phyloP scores from a whole-genome alignment of 2,797 vertebrate genomes.

The Cryptoblepharus egeriae region DNA sequence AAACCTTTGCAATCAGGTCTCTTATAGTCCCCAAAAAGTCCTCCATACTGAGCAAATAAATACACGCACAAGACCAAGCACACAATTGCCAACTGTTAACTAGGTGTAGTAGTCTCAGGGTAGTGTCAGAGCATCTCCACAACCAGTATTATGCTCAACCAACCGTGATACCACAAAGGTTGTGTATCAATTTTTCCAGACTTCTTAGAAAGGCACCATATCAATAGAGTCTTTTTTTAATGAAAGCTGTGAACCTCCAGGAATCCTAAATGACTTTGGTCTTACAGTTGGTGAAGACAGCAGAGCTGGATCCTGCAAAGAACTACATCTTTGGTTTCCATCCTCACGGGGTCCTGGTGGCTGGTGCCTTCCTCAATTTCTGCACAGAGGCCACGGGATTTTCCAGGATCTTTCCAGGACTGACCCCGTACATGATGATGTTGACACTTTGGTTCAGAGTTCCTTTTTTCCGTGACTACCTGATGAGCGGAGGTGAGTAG shows the following conservation, averaged over 20 bases:
- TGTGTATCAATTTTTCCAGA: background rate
- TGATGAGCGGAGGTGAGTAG: slow-evolving; percentile 86
- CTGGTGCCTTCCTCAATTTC: slow-evolving; percentile 89
- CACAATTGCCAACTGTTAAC: background rate
- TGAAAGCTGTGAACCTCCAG: background rate
- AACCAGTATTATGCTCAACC: background rate
- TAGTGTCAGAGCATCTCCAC: background rate
- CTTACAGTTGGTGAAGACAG: slow-evolving; percentile 89
- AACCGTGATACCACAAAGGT: too few species aligned
- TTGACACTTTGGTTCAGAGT: slow-evolving; percentile 89
- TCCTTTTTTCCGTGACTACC: slow-evolving; percentile 91
- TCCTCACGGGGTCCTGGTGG: slow-evolving; percentile 90
- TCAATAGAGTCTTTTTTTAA: background rate
- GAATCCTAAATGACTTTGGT: background rate
- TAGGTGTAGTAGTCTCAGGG: background rate
- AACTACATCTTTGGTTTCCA: slow-evolving; percentile 94
- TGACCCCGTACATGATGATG: slow-evolving; percentile 87
- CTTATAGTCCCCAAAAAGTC: too few species aligned
- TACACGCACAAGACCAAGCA: background rate
- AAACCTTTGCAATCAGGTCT: too few species aligned
- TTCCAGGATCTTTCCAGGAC: slow-evolving; percentile 82
- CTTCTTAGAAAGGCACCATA: background rate
- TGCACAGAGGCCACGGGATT: slow-evolving; percentile 88
- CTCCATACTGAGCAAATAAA: background rate
- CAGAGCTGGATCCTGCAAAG: slow-evolving; percentile 84